Base-by-base conservation (phyloP, 2,888 invertebrate species). In the Germaria angustata region DNA sequence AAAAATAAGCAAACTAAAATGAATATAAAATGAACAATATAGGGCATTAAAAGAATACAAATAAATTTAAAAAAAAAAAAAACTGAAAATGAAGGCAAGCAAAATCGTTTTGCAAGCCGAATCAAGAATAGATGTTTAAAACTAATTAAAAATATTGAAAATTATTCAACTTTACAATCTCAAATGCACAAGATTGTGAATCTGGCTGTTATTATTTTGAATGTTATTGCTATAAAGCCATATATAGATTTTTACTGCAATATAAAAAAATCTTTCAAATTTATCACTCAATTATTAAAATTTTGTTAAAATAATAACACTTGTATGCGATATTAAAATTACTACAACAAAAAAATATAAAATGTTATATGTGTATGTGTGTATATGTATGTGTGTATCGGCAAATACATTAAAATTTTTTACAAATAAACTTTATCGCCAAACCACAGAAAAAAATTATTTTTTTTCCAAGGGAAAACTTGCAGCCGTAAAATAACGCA, bases 271-370 rank as follows among this genome's bases (percentile, higher is more conserved):
- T 34, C 36, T 6, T 15, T 51, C 13, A 69, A 69, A 77, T 77
- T 77, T 77, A 77, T 77, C 34, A 77, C 69, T 61, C 61, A 77
- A 77, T 77, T 69, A 69, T 61, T 76, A 59, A 57, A 59, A 59
- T 61, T 77, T 77, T 59, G 28, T 59, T 61, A 51, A 77, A 77
- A 61, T 61, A 49, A 55, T 76, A 46, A 39, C n/a, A 28, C 24
- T 46, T 22, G 11, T 46, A 44, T 55, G n/a, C 6, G 6, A 28
- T 6, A 55, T 57, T 65, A 55, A 65, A 65, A 68, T 3, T 22
- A 59, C 39, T 32, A 59, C n/a, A 49, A 69, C 4, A 9, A 39
- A 20, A 61, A 75, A 66, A 28, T 6, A 28, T 5, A 28, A 28
- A 3, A n/a, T n/a, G n/a, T n/a, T n/a, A n/a, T n/a, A n/a, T n/a